Evolutionary conservation across 2,797 vertebrate species (phyloP), one percentile per base, ranked within the genome.

Genomic region (Aphelocoma californica): DNA sequence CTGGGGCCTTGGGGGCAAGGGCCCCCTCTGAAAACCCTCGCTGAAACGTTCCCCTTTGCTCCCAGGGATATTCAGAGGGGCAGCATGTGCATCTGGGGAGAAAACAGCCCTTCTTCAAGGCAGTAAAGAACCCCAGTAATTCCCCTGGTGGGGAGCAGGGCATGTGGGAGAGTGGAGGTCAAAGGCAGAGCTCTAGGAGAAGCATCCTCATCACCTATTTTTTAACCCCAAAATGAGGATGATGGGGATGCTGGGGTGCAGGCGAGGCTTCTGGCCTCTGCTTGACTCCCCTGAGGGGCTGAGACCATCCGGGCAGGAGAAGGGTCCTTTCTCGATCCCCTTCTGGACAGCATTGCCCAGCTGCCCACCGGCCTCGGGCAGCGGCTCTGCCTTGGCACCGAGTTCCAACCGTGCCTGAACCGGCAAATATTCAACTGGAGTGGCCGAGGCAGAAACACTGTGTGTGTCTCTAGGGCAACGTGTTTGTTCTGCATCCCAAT

Each of bases 401-500:
- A 15, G 45, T 31, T 77, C 73, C 50, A 38, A 28, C 5, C 0
- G 14, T 6, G 64, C 61, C 60, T 53, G 32, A 79, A 81, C 31
- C 7, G 0, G 87, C 36, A 69, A 79, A 86, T 4, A 7, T 45
- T 81, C n/a, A 32, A 8, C 32, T 11, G 6, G 72, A 65, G 65
- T 6, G 62, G 82, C 72, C 2, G 18, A 71, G 75, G 53, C 20
- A 3, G 72, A 60, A 88, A 47, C 21, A 21, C 47, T 71, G 57
- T 6, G 12, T 1, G 2, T 42, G 67, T 90, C 84, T 92, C 69
- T 73, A 65, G 86, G 88, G 85, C 32, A 16, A 44, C 1, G 5
- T 73, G 93, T 83, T 93, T 40, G 75, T 78, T 89, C 81, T 81
- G 61, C 48, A 72, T 86, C 92, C 88, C 50, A 81, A 21, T 67